These are phyloP conservation scores for Drosophila repletoides DNA, from an alignment of 1,140 invertebrate genomes.

Conservation along the genomic window DNA sequence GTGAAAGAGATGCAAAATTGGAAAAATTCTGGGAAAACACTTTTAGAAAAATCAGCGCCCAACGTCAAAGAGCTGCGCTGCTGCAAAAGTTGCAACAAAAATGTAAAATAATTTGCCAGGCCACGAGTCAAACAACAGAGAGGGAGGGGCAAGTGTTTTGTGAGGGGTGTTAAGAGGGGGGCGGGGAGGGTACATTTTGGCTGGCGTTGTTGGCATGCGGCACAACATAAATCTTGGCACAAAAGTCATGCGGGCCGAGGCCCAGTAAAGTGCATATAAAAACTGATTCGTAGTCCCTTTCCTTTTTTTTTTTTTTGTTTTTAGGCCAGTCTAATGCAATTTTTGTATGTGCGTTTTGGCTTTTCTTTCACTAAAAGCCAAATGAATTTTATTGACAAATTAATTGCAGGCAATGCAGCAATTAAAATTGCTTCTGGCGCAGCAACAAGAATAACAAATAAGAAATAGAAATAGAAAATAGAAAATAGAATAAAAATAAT, in stretches of 20 bases:
- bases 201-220: conserved; percentile 50
- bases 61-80: conserved; percentile 25
- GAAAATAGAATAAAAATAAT: background rate
- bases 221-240: conserved; percentile 67
- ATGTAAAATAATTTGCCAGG: conserved; percentile 69
- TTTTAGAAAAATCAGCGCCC: conserved; percentile 51
- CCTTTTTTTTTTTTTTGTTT: background rate
- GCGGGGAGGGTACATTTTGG: conserved; percentile 9
- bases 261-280: conserved; percentile 41
- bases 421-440: conserved; percentile 69
- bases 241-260: conserved; percentile 16
- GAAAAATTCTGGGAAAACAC: conserved; percentile 9
- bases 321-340: conserved; percentile 29
- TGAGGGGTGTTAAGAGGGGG: background rate
- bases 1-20: background rate
- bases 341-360: conserved; percentile 19
- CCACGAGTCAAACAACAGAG: conserved; percentile 56
- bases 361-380: conserved; percentile 63
- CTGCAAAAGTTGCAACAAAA: conserved; percentile 48
- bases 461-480: background rate
- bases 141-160: background rate
- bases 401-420: conserved; percentile 74
- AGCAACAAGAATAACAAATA: conserved; percentile 36
- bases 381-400: conserved; percentile 81
- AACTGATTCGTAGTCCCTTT: conserved; percentile 25